Conservation (phyloP, 2,797 vertebrate species). For the Amblyopsis hoosieri region DNA sequence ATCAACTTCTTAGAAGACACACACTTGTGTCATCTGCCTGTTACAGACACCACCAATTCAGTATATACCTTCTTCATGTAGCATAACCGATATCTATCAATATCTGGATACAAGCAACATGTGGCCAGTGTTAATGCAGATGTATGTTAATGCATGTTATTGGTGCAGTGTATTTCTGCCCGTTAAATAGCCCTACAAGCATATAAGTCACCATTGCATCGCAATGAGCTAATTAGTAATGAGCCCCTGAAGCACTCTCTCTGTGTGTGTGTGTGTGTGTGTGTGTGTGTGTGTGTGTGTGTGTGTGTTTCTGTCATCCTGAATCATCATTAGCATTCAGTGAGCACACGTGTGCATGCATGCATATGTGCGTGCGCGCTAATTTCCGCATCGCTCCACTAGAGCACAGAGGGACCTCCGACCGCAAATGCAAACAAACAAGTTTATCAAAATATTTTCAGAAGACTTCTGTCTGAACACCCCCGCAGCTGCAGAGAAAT, state of each 20-base stretch:
- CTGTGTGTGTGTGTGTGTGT: conserved; percentile 1
- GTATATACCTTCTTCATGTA: too few species aligned
- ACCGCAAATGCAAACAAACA: conserved; percentile 30
- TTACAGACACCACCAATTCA: too few species aligned
- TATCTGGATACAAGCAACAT: neutral
- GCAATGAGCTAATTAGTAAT: conserved; percentile 49
- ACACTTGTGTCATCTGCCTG: too few species aligned
- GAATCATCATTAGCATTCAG: conserved; percentile 25
- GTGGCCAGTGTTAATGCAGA: conserved; percentile 36
- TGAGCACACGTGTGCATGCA: conserved; percentile 11
- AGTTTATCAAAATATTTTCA: conserved; percentile 12
- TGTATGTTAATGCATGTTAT: conserved; percentile 24
- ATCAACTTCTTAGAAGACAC: too few species aligned
- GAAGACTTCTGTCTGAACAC: conserved; percentile 14
- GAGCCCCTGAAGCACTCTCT: conserved; percentile 26
- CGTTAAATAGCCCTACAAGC: conserved; percentile 46
- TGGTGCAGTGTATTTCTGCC: conserved; percentile 33
- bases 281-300: conserved; percentile 1
- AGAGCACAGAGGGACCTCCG: neutral
- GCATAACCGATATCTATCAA: too few species aligned
- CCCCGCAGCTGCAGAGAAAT: conserved; percentile 27
- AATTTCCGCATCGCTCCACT: conserved; percentile 5
- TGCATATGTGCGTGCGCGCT: conserved; percentile 1
- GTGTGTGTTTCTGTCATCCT: conserved; percentile 25
- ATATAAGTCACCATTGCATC: conserved; percentile 39